A percentile compares a stretch with the other conserved stretches of the same genome.
phyloP scores from a whole-genome alignment of 2,888 invertebrate species.

The Cynaeus angustus region DNA sequence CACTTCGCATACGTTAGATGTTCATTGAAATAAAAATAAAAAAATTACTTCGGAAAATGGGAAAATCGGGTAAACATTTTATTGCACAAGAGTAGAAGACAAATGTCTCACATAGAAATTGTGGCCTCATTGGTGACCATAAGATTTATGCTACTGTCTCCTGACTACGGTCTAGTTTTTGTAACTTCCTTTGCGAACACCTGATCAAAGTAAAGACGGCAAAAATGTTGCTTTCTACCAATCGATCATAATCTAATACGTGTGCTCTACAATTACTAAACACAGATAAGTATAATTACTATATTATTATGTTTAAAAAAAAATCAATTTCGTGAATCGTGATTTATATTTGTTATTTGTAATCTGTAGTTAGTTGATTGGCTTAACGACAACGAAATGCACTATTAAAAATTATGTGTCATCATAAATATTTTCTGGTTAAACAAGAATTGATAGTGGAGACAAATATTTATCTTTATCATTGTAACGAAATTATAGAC shows the following conservation, averaged over 20 bases:
- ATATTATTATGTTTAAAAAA: too few relatives aligned
- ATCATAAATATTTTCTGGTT: conserved; percentile 6
- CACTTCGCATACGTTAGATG: conserved; percentile 9
- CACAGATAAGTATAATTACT: too few relatives aligned
- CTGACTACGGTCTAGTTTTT: neutral
- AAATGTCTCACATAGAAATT: too few relatives aligned
- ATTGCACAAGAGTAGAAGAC: too few relatives aligned
- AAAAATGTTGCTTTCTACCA: neutral
- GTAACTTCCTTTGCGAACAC: neutral
- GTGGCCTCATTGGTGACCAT: neutral
- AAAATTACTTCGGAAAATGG: too few relatives aligned
- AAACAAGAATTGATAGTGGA: conserved; percentile 1
- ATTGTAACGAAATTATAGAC: conserved; percentile 14
- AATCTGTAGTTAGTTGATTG: neutral
- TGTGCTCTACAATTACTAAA: too few relatives aligned
- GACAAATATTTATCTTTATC: conserved; percentile 13
- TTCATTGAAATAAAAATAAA: too few relatives aligned
- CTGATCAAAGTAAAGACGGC: neutral
- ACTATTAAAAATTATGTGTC: too few relatives aligned
- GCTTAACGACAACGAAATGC: neutral
- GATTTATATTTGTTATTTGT: too few relatives aligned
- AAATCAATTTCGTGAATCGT: too few relatives aligned
- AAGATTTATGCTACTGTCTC: neutral
- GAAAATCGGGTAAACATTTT: too few relatives aligned
- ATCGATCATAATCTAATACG: too few relatives aligned